Evolutionary conservation across 2,113 vertebrate species (phyloP), one percentile per base, ranked within the genome.

Genomic region (Girardinichthys multiradiatus): DNA sequence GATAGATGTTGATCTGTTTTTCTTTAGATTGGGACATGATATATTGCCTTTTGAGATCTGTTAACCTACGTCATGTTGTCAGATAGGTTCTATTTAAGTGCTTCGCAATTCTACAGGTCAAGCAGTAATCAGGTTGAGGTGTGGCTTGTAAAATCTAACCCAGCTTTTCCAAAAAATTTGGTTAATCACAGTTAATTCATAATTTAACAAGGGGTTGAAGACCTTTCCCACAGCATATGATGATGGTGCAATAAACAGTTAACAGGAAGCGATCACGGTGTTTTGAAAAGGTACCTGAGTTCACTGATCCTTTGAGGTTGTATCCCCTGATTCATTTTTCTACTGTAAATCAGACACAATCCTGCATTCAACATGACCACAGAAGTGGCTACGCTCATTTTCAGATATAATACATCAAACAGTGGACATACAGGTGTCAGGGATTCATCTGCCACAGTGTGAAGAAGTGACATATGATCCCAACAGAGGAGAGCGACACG

Each of bases 401-500:
- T 74, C 67, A 68, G 17, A n/a, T 37, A 24, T 42, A 51, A 30
- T 35, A 51, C 59, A 72, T 68, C 58, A 70, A 74, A 59, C 10
- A 33, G 27, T 70, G 28, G 58, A 63, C 26, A 11, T 33, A 27
- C 11, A 28, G 28, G 72, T 42, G 28, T 2, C 57, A 57, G 30
- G 26, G 66, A 51, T 28, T 64, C 48, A 59, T 81, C 73, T 29
- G 62, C 48, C 64, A 21, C 29, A 66, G 57, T 63, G 71, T 63
- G 48, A 80, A 61, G 37, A 68, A 21, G 62, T 74, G 88, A 83
- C 72, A 91, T 84, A 72, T 82, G 90, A 92, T 88, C 86, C 67
- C 63, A 80, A 80, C 45, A 9, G 77, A 82, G 77, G 74, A 72
- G 78, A 74, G 72, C 80, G 88, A 88, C 91, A 93, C 88, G 79